Base-by-base conservation (phyloP, 2,113 vertebrate genomes). In the Cyanoramphus novaezelandiae region DNA sequence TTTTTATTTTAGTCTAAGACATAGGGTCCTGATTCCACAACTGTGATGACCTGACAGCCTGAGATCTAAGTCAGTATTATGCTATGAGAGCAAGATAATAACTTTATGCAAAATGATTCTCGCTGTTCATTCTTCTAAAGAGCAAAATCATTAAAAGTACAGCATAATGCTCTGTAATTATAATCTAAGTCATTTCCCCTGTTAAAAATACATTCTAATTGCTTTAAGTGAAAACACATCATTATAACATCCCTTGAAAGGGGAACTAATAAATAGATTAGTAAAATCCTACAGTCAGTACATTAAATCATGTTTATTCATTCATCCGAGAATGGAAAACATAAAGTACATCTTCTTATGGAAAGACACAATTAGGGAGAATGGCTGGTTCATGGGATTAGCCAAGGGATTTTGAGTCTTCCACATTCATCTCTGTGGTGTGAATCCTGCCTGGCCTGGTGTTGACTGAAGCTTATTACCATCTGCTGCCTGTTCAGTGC, bases 191-290 rank as follows among this genome's bases (percentile, higher is more conserved):
- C 1, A 87, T 88, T 92, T 96, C 70, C 67, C 75, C 60, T 86
- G 93, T 96, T 95, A 97, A 96, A 97, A 96, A 97, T 93, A 95
- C 78, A 86, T 96, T 95, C 86, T 97, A 96, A 97, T 97, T 97
- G 96, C 81, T 95, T 97, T 96, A 96, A 96, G 87, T 96, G 91
- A 97, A 97, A 97, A 96, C 87, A 96, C 82, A 97, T 94, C 95
- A 96, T 96, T 96, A 96, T 81, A 96, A 95, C 77, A 95, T 95
- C 79, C 64, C 74, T 93, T 92, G 92, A 93, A 96, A 96, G 47
- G 83, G 46, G 83, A 93, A 94, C 70, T 95, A 95, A 96, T 96
- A 96, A 97, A 97, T 93, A 95, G 80, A 97, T 96, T 95, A 96
- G 92, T 82, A 92, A 95, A 97, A 96, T 96, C 67, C 75, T 84